A percentile compares a stretch with the other conserved stretches of the same genome.
These are phyloP conservation scores for Lapara coniferarum DNA, from an alignment of 2,888 invertebrate genomes.

Conservation along the genomic window DNA sequence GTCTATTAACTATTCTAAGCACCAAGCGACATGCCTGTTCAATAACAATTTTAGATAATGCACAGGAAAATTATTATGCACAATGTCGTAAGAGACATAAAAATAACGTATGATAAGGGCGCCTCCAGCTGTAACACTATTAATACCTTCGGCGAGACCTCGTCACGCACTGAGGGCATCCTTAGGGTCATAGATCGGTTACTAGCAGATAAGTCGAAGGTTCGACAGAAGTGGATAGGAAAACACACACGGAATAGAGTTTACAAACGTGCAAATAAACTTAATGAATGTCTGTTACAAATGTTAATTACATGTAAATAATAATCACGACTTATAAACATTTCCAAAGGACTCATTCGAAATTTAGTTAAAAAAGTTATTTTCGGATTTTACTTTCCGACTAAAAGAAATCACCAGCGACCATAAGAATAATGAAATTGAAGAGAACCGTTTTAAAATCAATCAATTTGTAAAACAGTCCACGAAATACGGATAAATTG, in stretches of 20 bases:
- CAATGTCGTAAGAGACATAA: constrained; percentile 67
- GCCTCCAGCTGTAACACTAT: constrained; percentile 44
- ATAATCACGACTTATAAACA: not conserved
- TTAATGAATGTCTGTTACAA: constrained; percentile 41
- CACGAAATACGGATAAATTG: constrained; percentile 27
- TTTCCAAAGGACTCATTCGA: not conserved
- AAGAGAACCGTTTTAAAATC: constrained; percentile 22
- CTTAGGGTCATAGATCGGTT: constrained; percentile 66
- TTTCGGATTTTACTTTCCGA: not conserved
- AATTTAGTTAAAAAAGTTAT: not conserved
- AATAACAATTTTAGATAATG: constrained; percentile 24
- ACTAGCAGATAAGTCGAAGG: constrained; percentile 62
- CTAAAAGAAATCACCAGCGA: not conserved
- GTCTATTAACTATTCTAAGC: constrained; percentile 6
- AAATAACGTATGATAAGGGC: constrained; percentile 64
- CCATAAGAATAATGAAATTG: constrained; percentile 18
- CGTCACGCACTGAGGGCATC: constrained; percentile 76
- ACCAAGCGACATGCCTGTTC: constrained; percentile 5
- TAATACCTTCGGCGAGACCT: constrained; percentile 59
- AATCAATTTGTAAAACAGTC: constrained; percentile 29
- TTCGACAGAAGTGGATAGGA: constrained; percentile 42
- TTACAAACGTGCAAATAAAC: constrained; percentile 47
- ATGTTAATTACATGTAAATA: constrained; percentile 27
- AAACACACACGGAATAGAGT: constrained; percentile 66
- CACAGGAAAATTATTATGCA: constrained; percentile 54